Evolutionary conservation across 2,888 invertebrate species (phyloP).

Genomic region (Volucella inanis): DNA sequence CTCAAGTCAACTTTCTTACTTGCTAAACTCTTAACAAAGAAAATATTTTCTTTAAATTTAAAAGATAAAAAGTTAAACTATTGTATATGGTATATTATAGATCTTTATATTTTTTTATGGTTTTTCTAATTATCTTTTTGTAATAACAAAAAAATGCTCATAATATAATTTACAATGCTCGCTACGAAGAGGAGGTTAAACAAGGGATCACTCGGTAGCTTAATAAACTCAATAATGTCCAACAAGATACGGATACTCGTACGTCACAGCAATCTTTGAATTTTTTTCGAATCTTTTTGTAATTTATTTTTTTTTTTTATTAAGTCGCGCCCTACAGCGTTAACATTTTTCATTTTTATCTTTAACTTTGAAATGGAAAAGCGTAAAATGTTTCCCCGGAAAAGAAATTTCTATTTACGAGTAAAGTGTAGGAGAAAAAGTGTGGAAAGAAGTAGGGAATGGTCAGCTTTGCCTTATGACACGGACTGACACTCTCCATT

Average conservation of each 20-base stretch:
- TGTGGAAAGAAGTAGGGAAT: conserved; percentile 5
- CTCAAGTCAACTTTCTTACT: conserved; percentile 55
- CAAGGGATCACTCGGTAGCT: conserved; percentile 68
- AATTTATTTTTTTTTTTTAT: conserved; percentile 17
- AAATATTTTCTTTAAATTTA: conserved; percentile 27
- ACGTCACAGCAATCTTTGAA: conserved; percentile 43
- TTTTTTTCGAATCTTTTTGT: neutral
- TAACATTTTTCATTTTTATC: conserved; percentile 9
- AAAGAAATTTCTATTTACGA: conserved; percentile 20
- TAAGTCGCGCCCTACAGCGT: conserved; percentile 31
- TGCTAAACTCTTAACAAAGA: conserved; percentile 37
- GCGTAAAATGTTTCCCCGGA: conserved; percentile 68
- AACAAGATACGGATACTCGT: conserved; percentile 3
- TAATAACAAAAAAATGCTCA: neutral
- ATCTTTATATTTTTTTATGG: conserved; percentile 15
- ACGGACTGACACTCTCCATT: conserved; percentile 63
- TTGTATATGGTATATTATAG: neutral
- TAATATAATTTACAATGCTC: conserved; percentile 56
- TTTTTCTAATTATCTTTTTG: neutral
- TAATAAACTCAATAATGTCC: conserved; percentile 20
- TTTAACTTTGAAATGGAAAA: conserved; percentile 45
- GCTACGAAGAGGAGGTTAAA: conserved; percentile 48
- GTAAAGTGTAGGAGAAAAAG: conserved; percentile 3
- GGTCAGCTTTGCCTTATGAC: conserved; percentile 47
- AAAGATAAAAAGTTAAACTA: conserved; percentile 14